Evolutionary conservation across 2,113 vertebrate species (phyloP).

Genomic region (Gallinago paraguaiae): DNA sequence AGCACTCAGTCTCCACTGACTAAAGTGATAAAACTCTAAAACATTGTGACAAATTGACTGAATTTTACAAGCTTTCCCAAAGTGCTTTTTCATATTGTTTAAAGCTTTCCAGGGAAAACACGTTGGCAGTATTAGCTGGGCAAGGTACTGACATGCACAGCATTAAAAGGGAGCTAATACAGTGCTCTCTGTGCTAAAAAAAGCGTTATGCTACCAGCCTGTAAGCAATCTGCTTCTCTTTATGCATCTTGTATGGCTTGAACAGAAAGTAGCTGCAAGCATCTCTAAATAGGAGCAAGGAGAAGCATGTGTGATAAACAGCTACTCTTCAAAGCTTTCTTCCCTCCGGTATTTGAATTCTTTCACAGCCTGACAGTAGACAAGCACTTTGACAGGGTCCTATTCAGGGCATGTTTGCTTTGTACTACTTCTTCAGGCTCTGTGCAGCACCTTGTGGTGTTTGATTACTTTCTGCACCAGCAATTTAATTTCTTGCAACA

Average conservation of each 20-base stretch:
- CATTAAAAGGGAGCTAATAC: constrained; percentile 43
- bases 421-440: neutral
- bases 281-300: constrained; percentile 36
- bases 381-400: neutral
- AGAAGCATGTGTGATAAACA: constrained; percentile 43
- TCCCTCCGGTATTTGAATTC: constrained; percentile 14
- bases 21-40: constrained; percentile 53
- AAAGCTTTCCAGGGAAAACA: constrained; percentile 55
- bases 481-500: neutral
- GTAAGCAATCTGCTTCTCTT: constrained; percentile 54
- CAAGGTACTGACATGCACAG: constrained; percentile 22
- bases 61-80: constrained; percentile 58
- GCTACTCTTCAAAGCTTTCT: constrained; percentile 37
- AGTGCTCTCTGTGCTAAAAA: constrained; percentile 14
- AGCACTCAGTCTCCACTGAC: neutral
- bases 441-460: neutral
- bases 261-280: constrained; percentile 34
- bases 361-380: neutral
- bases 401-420: neutral
- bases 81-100: constrained; percentile 52
- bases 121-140: constrained; percentile 34
- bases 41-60: constrained; percentile 46
- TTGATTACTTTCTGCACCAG: neutral
- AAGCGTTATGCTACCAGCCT: neutral
- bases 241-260: neutral